Percentiles rank a stretch among this genome's conserved stretches.
Conservation (phyloP, 2,797 vertebrate genomes). For the Malacoctenus gilli region DNA sequence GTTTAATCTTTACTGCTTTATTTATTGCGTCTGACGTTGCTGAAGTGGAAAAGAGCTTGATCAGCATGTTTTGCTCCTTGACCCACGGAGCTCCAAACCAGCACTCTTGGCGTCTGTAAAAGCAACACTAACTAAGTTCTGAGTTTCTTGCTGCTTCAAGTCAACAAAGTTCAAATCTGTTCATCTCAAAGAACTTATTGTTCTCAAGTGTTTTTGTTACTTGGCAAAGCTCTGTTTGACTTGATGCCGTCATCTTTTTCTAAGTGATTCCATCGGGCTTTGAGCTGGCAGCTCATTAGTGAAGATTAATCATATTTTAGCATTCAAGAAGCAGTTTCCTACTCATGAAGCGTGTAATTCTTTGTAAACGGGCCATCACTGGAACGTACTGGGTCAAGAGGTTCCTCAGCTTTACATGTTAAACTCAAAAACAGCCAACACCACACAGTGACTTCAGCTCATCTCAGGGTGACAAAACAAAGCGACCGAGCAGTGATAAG, state of each 20-base stretch:
- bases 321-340: slow-evolving; percentile 9
- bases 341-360: slow-evolving; percentile 4
- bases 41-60: slow-evolving; percentile 26
- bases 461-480: too few relatives aligned
- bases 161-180: slow-evolving; percentile 8
- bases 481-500: too few relatives aligned
- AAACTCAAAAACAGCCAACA: too few relatives aligned
- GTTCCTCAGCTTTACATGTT: background rate
- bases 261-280: slow-evolving; percentile 19
- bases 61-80: slow-evolving; percentile 46
- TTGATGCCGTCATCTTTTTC: slow-evolving; percentile 29
- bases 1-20: slow-evolving; percentile 32
- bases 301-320: slow-evolving; percentile 16
- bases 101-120: background rate
- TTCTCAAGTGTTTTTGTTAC: too few relatives aligned
- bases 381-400: slow-evolving; percentile 1
- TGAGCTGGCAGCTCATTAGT: slow-evolving; percentile 27
- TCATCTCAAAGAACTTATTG: too few relatives aligned
- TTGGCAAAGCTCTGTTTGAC: too few relatives aligned
- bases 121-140: background rate
- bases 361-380: background rate
- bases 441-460: too few relatives aligned
- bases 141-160: slow-evolving; percentile 32
- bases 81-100: slow-evolving; percentile 31
- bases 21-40: slow-evolving; percentile 38